These are phyloP conservation scores for Hydropsyche tenuis DNA, from an alignment of 1,140 invertebrate genomes.

Conservation along the genomic window DNA sequence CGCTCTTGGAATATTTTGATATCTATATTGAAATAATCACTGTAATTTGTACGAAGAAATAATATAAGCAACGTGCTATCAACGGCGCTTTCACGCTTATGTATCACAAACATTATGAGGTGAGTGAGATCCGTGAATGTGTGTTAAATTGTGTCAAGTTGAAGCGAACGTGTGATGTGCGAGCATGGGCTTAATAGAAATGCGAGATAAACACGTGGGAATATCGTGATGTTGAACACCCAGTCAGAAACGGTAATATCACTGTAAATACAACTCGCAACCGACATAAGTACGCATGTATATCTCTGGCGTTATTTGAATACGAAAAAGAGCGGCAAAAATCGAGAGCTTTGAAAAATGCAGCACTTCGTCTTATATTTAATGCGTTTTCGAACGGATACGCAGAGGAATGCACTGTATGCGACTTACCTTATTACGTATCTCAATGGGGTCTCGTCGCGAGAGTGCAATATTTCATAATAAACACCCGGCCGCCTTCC, in stretches of 20 bases:
- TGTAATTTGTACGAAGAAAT: background rate
- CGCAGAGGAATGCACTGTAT: constrained; percentile 11
- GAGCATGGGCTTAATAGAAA: constrained; percentile 24
- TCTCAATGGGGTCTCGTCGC: constrained; percentile 32
- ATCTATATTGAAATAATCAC: background rate
- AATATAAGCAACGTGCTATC: constrained; percentile 4
- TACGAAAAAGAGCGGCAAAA: no score
- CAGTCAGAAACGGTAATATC: constrained; percentile 11
- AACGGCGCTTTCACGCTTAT: constrained; percentile 11
- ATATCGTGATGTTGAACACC: constrained; percentile 40
- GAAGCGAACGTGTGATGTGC: constrained; percentile 27
- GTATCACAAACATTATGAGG: constrained; percentile 21
- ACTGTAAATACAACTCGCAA: constrained; percentile 17
- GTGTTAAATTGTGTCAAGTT: constrained; percentile 37
- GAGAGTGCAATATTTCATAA: constrained; percentile 57
- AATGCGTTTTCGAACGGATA: background rate
- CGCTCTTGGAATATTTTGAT: background rate
- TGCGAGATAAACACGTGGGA: constrained; percentile 41
- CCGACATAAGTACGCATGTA: background rate
- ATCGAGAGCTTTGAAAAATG: background rate
- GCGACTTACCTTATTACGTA: constrained; percentile 30
- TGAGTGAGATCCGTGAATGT: constrained; percentile 27
- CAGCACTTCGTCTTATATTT: background rate
- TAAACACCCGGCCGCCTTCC: constrained; percentile 46
- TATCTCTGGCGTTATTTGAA: no score